Conservation (phyloP, 2,797 vertebrate species). For the Setipinna tenuifilis region DNA sequence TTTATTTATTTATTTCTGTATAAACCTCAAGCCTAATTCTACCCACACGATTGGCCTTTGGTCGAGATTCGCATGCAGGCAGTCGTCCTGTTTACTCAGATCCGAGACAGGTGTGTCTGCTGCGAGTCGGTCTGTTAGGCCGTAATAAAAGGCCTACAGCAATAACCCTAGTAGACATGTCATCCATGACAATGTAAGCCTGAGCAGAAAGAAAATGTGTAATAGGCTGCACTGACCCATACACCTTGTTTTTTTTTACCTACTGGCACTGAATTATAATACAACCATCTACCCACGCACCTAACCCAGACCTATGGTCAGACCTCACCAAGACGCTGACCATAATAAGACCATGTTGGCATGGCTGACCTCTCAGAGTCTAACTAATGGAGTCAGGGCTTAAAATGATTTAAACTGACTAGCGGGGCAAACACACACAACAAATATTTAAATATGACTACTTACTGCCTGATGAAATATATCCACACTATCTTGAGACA, state of each 20-base stretch:
- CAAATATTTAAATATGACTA: not conserved
- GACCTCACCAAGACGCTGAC: not conserved
- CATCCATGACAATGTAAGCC: not conserved
- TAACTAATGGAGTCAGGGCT: not conserved
- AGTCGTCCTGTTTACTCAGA: constrained; percentile 3
- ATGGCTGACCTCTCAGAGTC: not conserved
- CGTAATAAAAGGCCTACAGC: not conserved
- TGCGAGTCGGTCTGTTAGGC: not conserved
- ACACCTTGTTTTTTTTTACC: not conserved
- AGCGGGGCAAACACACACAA: not conserved
- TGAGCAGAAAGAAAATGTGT: not conserved
- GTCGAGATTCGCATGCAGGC: constrained; percentile 14
- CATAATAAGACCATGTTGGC: not conserved
- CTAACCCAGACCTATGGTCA: not conserved
- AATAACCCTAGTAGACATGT: not conserved
- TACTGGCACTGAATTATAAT: not conserved
- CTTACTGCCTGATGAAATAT: not conserved
- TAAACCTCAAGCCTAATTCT: constrained; percentile 32
- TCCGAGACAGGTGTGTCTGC: not conserved
- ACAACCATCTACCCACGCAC: not conserved
- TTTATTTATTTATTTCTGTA: constrained; percentile 50
- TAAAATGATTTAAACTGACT: not conserved
- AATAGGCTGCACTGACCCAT: not conserved
- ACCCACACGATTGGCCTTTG: constrained; percentile 12
- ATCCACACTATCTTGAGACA: constrained; percentile 25